Evolutionary conservation across 1,140 invertebrate species (phyloP).

Genomic region (Cyphomyrmex costatus): DNA sequence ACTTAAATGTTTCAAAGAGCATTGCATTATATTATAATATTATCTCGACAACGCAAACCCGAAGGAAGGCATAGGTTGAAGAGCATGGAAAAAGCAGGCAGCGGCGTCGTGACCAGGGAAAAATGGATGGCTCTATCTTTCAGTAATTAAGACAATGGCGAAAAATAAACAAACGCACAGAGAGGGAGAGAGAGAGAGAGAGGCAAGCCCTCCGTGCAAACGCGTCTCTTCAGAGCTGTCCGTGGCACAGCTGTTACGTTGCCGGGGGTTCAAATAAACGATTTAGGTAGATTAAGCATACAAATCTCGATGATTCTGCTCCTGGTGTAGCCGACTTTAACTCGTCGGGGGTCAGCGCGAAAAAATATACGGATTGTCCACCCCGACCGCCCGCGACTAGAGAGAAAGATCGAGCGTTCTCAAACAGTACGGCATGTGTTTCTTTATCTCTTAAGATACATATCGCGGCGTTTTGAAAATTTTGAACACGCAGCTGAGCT

Average conservation of each 20-base stretch:
- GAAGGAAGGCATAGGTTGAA: conserved; percentile 31
- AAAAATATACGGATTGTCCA: conserved; percentile 53
- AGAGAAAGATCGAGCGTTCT: conserved; percentile 44
- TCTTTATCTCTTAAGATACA: conserved; percentile 33
- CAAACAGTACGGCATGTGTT: conserved; percentile 28
- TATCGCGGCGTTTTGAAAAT: conserved; percentile 19
- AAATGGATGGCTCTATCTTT: conserved; percentile 85
- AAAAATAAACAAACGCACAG: conserved; percentile 80
- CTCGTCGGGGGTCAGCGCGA: conserved; percentile 28
- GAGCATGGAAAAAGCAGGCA: conserved; percentile 47
- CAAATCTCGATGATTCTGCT: conserved; percentile 73
- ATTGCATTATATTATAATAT: background rate
- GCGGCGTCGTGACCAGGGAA: conserved; percentile 66
- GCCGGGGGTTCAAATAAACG: conserved; percentile 80
- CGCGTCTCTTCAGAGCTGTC: conserved; percentile 41
- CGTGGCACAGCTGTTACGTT: conserved; percentile 80
- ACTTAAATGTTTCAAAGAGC: background rate
- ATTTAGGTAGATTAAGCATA: conserved; percentile 81
- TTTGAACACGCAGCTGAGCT: conserved; percentile 22
- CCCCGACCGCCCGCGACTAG: conserved; percentile 35
- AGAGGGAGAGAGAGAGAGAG: conserved; percentile 29
- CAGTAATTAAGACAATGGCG: conserved; percentile 82
- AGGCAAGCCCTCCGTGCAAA: conserved; percentile 41
- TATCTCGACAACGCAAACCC: background rate
- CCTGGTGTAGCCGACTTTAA: conserved; percentile 38